Percentiles rank a stretch among this genome's conserved stretches.
phyloP scores from a whole-genome alignment of 2,888 invertebrate genomes.

The Mesorhabditis spiculigera region DNA sequence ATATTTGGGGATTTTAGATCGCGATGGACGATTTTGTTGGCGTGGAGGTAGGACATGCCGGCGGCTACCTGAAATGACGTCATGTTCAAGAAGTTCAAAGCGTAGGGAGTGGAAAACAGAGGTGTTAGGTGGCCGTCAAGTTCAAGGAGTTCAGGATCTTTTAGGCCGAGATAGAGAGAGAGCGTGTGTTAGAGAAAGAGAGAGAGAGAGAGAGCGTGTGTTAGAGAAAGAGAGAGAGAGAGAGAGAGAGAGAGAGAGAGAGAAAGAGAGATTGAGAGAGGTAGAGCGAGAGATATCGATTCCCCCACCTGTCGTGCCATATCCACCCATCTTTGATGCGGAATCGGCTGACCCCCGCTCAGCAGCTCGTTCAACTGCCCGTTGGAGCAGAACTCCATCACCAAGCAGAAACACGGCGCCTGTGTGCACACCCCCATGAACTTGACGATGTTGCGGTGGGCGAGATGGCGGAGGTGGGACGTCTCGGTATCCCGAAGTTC shows the following conservation, averaged over 20 bases:
- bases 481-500: constrained; percentile 89
- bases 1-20: constrained; percentile 95
- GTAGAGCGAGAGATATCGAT: not conserved
- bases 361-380: constrained; percentile 83
- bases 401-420: constrained; percentile 84
- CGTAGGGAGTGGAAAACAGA: not conserved
- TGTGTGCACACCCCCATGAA: constrained; percentile 77
- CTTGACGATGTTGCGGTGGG: constrained; percentile 89
- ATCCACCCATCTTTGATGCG: not conserved
- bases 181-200: not conserved
- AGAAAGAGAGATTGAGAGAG: no score
- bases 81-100: constrained; percentile 42
- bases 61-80: constrained; percentile 86
- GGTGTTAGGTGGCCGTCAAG: not conserved
- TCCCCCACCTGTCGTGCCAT: not conserved
- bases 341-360: not conserved
- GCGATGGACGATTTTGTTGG: constrained; percentile 91
- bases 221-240: no score
- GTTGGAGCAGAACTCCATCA: constrained; percentile 97
- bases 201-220: not conserved
- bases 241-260: no score
- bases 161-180: not conserved
- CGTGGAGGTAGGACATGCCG: constrained; percentile 94
- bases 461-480: constrained; percentile 81
- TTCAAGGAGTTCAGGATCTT: not conserved